phyloP scores from a whole-genome alignment of 2,888 invertebrate genomes.

The Sabatieria punctata region DNA sequence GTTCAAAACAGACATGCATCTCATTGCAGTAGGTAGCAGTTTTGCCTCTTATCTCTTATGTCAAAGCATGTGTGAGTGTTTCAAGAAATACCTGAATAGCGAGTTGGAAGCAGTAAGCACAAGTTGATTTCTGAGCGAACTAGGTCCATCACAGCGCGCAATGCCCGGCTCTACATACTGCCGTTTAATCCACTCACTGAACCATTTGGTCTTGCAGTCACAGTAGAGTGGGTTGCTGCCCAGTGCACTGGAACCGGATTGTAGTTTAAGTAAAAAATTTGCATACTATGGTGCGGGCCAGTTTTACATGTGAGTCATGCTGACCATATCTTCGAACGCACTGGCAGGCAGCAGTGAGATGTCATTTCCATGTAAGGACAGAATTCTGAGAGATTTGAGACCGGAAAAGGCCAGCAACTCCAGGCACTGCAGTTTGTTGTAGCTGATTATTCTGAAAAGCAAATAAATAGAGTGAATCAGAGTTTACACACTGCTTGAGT shows the following conservation, averaged over 20 bases:
- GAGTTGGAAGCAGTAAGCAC: constrained; percentile 71
- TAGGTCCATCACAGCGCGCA: constrained; percentile 77
- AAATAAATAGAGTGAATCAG: background rate
- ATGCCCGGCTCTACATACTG: constrained; percentile 96
- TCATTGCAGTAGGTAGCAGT: too few species aligned
- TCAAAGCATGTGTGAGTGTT: too few species aligned
- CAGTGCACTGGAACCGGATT: constrained; percentile 81
- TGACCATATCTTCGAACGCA: constrained; percentile 72
- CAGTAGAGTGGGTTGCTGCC: constrained; percentile 94
- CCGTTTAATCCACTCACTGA: constrained; percentile 86
- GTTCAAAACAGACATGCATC: too few species aligned
- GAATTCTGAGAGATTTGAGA: constrained; percentile 62
- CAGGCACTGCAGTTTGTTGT: constrained; percentile 84
- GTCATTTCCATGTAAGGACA: constrained; percentile 91
- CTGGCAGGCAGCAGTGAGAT: constrained; percentile 90
- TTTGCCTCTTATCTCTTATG: too few species aligned
- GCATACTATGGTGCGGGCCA: background rate
- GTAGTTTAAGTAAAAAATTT: constrained; percentile 8
- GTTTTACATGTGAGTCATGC: constrained; percentile 81
- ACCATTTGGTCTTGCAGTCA: constrained; percentile 86
- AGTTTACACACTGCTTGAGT: background rate
- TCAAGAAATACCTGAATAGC: constrained; percentile 44
- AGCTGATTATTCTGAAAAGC: constrained; percentile 64
- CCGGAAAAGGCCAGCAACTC: constrained; percentile 73
- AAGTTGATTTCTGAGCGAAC: constrained; percentile 73